Base-by-base conservation (phyloP, 2,888 invertebrate genomes). In the Glaucopsyche alexis region DNA sequence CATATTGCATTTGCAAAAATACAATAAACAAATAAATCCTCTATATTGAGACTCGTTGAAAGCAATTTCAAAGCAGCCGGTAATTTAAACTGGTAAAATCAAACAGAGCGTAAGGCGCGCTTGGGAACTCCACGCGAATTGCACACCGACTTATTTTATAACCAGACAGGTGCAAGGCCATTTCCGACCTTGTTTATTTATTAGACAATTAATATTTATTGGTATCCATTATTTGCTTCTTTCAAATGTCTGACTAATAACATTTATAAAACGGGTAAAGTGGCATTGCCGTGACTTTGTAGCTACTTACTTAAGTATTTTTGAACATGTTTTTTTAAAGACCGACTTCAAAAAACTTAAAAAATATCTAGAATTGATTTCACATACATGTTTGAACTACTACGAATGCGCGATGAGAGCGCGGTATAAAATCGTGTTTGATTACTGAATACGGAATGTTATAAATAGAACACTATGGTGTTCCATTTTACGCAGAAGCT, bases 391-490 rank as follows among this genome's bases (percentile, higher is more conserved):
- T 29, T 29, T 29, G 4, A 3, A 29, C 29, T 29, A 29, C 1
- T 29, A 29, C 29, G 29, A 29, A 29, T 29, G 29, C 29, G 29
- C 29, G 2, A 29, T 29, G 29, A 60, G 11, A 67, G 11, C 6
- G 13, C 13, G 29, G 29, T 60, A 29, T 60, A 38, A 29, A 29
- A 60, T 60, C 14, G 29, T 60, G 60, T 60, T 60, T 14, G 60
- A 60, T 60, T 38, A 38, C 29, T 38, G 29, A 29, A 60, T 60
- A 60, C 60, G 60, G 7, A 13, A 38, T 3, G 55, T 55, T 60
- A 60, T 60, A 60, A 60, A 60, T 60, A 60, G 55, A 19, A 11
- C 52, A 19, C 55, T 60, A 60, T 60, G 60, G 60, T 60, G 60
- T 60, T 60, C 60, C 60, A 60, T 42, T 66, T 66, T 66, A 66